Base-by-base conservation (phyloP, 2,888 invertebrate species). In the Nasonovia ribisnigri region DNA sequence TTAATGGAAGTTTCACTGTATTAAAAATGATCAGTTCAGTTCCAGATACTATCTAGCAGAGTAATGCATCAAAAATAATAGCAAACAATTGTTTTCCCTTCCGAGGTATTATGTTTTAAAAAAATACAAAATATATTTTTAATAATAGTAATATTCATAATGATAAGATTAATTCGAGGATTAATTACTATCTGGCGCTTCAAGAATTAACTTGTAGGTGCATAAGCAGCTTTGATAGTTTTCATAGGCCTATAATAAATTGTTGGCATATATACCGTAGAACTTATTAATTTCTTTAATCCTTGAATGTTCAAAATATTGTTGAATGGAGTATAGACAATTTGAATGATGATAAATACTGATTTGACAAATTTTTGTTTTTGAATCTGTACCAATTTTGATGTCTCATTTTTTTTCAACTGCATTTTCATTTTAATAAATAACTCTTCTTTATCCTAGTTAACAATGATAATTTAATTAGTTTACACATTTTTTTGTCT, bases 271-370 rank as follows among this genome's bases (percentile, higher is more conserved):
- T 24, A 6, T 54, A 54, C 99, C 99, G 96, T 99, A 99, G 95
- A 98, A 98, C 1, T 99, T 99, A 95, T 99, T 99, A 94, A 99
- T 99, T 95, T 98, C 98, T 95, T 99, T 99, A 96, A 99, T 99
- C 95, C 99, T 96, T 99, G 99, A 57, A 99, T 99, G 97, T 97
- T 94, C 16, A 93, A 92, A 36, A n/a, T n/a, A n/a, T 90, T 88
- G 91, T 54, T 54, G 77, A 88, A 24, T 48, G 90, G 48, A 91
- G 84, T 94, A 67, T 98, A 54, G 99, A 99, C 48, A 99, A 99
- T 96, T 99, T 99, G 96, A 99, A 99, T 0, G 99, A 99, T 95
- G 98, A 98, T 95, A 99, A 97, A 96, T 99, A 99, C 96, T 99
- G 99, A 95, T 99, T 99, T 95, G 99, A 99, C 98, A 99, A 99